Conservation (phyloP, 2,113 vertebrate species). For the Anseranas semipalmata region DNA sequence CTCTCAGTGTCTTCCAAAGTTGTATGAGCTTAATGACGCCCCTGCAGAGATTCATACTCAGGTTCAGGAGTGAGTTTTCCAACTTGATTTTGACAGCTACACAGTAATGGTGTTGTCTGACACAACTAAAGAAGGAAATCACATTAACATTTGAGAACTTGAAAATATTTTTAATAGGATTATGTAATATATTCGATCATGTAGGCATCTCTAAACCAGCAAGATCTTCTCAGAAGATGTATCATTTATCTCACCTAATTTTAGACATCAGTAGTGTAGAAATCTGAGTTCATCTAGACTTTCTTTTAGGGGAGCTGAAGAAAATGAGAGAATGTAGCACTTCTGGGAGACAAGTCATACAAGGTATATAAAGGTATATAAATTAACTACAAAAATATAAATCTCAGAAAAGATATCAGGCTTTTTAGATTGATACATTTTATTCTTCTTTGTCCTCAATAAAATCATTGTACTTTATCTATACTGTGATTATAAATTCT, state of each 20-base stretch:
- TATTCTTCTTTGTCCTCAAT: background rate
- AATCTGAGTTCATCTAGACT: background rate
- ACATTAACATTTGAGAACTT: background rate
- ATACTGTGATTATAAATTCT: background rate
- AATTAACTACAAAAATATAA: background rate
- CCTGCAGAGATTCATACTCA: background rate
- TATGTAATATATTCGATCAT: background rate
- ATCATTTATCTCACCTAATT: background rate
- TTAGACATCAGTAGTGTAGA: background rate
- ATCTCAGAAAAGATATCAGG: background rate
- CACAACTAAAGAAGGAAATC: background rate
- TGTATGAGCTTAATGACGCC: background rate
- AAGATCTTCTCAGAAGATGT: background rate
- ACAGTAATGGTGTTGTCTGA: background rate
- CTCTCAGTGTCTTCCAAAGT: background rate
- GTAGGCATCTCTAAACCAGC: background rate
- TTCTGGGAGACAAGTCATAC: background rate
- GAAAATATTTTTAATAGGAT: background rate
- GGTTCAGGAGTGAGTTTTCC: background rate
- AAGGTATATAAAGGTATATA: no score
- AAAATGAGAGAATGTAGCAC: background rate
- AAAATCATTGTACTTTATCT: background rate
- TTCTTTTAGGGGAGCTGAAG: background rate
- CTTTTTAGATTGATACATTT: background rate
- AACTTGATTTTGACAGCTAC: background rate